Evolutionary conservation across 2,888 invertebrate genomes (phyloP).

Genomic region (Hirtodrosophila confusa): DNA sequence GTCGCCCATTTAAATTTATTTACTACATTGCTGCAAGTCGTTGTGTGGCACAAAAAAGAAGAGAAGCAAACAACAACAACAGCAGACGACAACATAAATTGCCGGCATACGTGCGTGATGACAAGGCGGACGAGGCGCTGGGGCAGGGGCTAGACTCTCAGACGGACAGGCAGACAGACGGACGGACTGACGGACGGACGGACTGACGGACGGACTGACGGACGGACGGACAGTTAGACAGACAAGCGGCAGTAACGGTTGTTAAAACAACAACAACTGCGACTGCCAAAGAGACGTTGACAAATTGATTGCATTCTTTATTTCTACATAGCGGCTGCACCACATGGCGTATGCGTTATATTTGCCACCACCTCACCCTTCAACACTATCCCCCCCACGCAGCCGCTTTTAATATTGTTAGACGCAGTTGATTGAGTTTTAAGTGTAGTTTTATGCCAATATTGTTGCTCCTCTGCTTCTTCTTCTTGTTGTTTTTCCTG

Average conservation of each 20-base stretch:
- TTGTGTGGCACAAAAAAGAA: conserved; percentile 13
- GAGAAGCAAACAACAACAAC: conserved; percentile 19
- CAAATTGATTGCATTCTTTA: conserved; percentile 80
- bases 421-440: conserved; percentile 78
- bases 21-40: conserved; percentile 55
- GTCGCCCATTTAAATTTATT: conserved; percentile 67
- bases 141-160: conserved; percentile 31
- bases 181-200: no score
- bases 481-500: conserved; percentile 1
- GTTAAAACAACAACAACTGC: conserved; percentile 19
- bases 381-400: neutral
- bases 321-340: conserved; percentile 56
- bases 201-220: conserved; percentile 11
- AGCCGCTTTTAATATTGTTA: conserved; percentile 68
- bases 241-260: conserved; percentile 30
- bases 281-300: conserved; percentile 61
- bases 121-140: conserved; percentile 43
- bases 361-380: conserved; percentile 4
- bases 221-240: conserved; percentile 18
- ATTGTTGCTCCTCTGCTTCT: conserved; percentile 33
- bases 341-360: conserved; percentile 72
- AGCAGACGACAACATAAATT: conserved; percentile 70
- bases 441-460: conserved; percentile 68
- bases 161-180: conserved; percentile 9
- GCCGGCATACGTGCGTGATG: conserved; percentile 74